phyloP scores from a whole-genome alignment of 2,888 invertebrate species.

The Emmelina monodactyla region DNA sequence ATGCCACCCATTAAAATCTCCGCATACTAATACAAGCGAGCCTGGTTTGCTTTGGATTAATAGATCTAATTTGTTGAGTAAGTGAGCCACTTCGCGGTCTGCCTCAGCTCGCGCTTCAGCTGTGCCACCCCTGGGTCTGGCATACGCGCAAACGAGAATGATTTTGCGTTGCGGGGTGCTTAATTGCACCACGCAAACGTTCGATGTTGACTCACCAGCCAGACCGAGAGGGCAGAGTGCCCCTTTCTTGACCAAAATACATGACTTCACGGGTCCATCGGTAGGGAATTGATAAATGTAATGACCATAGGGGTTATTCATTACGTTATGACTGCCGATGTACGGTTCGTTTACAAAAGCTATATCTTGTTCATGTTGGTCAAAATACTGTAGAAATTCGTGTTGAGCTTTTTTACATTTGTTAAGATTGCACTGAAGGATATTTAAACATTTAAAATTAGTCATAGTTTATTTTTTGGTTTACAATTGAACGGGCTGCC shows the following conservation, averaged over 20 bases:
- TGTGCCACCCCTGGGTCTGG: conserved; percentile 12
- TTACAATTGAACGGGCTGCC: too few species aligned
- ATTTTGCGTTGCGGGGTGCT: not conserved
- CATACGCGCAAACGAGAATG: conserved; percentile 9
- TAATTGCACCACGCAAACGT: conserved; percentile 8
- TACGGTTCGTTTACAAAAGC: too few species aligned
- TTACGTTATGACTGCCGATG: too few species aligned
- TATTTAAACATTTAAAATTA: too few species aligned
- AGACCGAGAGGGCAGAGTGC: conserved; percentile 4
- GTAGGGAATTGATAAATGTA: conserved; percentile 6
- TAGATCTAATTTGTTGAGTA: conserved; percentile 1
- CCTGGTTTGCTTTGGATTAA: conserved; percentile 3
- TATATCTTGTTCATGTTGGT: too few species aligned
- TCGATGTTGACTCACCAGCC: conserved; percentile 6
- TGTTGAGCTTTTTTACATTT: too few species aligned
- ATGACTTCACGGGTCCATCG: conserved; percentile 4
- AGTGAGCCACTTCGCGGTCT: too few species aligned
- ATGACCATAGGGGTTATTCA: too few species aligned
- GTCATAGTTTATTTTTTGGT: too few species aligned
- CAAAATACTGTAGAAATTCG: too few species aligned
- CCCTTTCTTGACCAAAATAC: conserved; percentile 2
- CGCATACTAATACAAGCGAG: conserved; percentile 11
- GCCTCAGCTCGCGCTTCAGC: too few species aligned
- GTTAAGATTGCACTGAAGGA: too few species aligned
- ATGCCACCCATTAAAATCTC: conserved; percentile 20